These are phyloP conservation scores for Protosalanx chinensis DNA, from an alignment of 2,797 vertebrate genomes.

Conservation along the genomic window DNA sequence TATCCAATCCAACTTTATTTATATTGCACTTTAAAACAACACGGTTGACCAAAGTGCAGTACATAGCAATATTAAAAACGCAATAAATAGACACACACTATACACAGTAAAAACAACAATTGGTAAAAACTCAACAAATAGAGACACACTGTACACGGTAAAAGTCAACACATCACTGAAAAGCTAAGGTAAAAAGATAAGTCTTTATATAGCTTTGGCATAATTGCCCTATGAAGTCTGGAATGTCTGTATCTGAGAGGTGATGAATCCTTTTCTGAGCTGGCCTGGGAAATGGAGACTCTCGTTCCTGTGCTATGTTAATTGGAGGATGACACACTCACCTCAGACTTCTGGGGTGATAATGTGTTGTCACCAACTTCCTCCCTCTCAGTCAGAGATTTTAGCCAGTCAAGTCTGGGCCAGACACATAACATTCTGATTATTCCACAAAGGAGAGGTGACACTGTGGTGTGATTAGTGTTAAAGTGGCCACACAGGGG, in stretches of 20 bases:
- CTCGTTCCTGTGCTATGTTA: neutral
- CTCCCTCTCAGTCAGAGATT: neutral
- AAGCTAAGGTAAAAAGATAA: no score
- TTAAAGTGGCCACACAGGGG: neutral
- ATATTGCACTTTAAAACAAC: no score
- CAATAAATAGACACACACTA: no score
- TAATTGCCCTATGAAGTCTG: conserved; percentile 41
- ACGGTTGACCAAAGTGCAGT: no score
- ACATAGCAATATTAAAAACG: no score
- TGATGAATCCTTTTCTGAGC: conserved; percentile 31
- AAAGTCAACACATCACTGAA: no score
- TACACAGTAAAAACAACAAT: no score
- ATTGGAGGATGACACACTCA: no score
- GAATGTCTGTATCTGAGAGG: conserved; percentile 32
- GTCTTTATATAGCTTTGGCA: conserved; percentile 7
- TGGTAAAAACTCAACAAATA: no score
- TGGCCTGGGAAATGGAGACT: neutral
- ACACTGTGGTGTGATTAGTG: neutral
- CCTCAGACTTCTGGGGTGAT: neutral
- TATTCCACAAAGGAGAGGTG: neutral
- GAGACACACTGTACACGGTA: no score
- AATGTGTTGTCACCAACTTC: neutral
- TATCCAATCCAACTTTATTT: no score
- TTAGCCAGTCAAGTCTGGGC: neutral
- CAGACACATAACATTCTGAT: neutral